These are phyloP conservation scores for Babylonia areolata DNA, from an alignment of 1,140 invertebrate genomes.

Conservation along the genomic window DNA sequence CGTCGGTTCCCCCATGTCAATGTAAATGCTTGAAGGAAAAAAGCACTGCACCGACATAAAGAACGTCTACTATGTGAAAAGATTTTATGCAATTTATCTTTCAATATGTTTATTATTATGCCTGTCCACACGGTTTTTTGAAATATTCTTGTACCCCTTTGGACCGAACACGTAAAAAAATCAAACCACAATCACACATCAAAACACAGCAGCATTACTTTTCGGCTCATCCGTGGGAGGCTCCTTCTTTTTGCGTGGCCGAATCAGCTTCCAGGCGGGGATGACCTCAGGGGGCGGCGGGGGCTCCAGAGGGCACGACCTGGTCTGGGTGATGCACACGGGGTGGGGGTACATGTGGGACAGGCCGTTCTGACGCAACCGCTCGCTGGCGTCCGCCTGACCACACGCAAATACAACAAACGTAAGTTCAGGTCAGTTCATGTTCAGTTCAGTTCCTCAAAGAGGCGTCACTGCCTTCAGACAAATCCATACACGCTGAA, in stretches of 20 bases:
- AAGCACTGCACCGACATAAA: no score
- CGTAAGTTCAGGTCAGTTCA: not conserved
- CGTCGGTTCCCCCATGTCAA: no score
- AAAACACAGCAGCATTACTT: conserved; percentile 50
- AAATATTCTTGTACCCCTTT: no score
- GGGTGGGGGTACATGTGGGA: conserved; percentile 74
- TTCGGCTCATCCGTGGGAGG: conserved; percentile 73
- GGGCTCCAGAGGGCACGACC: conserved; percentile 72
- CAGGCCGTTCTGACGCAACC: conserved; percentile 71
- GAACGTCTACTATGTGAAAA: no score
- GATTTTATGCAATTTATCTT: no score
- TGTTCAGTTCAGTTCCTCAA: no score
- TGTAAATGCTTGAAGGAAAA: no score
- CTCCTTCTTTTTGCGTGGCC: conserved; percentile 72
- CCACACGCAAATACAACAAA: not conserved
- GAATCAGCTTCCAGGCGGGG: conserved; percentile 75
- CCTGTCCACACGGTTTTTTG: no score
- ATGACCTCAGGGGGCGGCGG: conserved; percentile 72
- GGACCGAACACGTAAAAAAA: no score
- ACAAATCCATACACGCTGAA: no score
- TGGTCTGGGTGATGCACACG: conserved; percentile 72
- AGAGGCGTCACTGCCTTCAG: not conserved
- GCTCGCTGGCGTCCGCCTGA: conserved; percentile 74
- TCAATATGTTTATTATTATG: no score
- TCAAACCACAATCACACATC: not conserved